Base-by-base conservation (phyloP, 2,113 vertebrate species). In the Piliocolobus tephrosceles region DNA sequence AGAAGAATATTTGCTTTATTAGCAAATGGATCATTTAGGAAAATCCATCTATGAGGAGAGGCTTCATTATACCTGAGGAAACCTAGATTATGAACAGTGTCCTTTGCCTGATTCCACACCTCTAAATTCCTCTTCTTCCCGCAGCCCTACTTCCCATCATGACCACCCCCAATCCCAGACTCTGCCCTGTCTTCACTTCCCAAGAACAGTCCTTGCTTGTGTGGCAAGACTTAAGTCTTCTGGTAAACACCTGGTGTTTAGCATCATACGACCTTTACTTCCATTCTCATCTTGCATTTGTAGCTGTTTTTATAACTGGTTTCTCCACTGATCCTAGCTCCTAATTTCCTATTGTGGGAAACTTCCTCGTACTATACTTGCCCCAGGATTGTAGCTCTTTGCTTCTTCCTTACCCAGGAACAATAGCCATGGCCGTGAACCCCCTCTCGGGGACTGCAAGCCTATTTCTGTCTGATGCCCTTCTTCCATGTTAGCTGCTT, bases 101-200 rank as follows among this genome's bases (percentile, higher is more conserved):
- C n/a, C 23, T 94, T 64, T 30, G 70, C 20, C 45, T 72, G 20
- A 3, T 30, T 20, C 18, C 40, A 78, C 8, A 18, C 7, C 52
- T 78, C 50, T 47, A 23, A 70, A 40, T 83, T n/a, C 50, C 64
- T 61, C 30, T 23, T 70, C 30, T 2, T 38, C 11, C 11, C 23
- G 0, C 1, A 64, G 30, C n/a, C 16, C 27, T 16, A 8, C 68
- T 58, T 22, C 27, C 50, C 23, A 58, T 11, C 5, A 0, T 11
- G 22, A 1, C 47, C 20, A 72, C 17, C 30, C 22, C 30, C 8
- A 12, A 23, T 6, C 50, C 45, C 38, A 61, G 27, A 55, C 43
- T 45, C 27, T 73, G 55, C 8, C 61, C 32, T 35, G 12, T 50
- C 32, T 17, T 80, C 25, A 6, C 30, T 47, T 58, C 38, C 43